Conservation (phyloP, 2,113 vertebrate genomes). For the Pseudolaguvia tuberculata region DNA sequence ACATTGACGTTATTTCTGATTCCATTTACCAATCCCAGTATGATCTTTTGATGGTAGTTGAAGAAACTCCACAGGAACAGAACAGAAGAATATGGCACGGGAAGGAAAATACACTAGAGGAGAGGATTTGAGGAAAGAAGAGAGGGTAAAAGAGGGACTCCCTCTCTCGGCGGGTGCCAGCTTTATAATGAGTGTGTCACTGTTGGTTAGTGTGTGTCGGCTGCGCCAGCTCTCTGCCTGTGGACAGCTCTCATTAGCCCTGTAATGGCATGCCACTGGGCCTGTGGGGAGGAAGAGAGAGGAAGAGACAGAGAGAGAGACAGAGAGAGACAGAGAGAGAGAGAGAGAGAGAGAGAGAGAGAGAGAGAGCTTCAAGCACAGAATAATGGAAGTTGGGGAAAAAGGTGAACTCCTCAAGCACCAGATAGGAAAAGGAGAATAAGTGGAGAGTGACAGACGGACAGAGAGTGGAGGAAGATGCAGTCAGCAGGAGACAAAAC, state of each 20-base stretch:
- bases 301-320: slow-evolving; percentile 40
- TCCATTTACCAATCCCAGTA: slow-evolving; percentile 16
- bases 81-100: slow-evolving; percentile 24
- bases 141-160: slow-evolving; percentile 38
- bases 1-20: slow-evolving; percentile 4
- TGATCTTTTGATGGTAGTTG: slow-evolving; percentile 14
- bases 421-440: not conserved
- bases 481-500: slow-evolving; percentile 22
- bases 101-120: slow-evolving; percentile 29
- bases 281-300: slow-evolving; percentile 43
- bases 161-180: slow-evolving; percentile 60
- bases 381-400: slow-evolving; percentile 25
- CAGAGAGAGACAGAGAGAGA: slow-evolving; percentile 28
- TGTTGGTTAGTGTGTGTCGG: slow-evolving; percentile 67
- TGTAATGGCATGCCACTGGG: slow-evolving; percentile 73
- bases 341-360: slow-evolving; percentile 14
- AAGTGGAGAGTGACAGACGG: slow-evolving; percentile 17
- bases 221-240: slow-evolving; percentile 60
- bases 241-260: slow-evolving; percentile 77
- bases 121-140: slow-evolving; percentile 24
- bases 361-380: not conserved
- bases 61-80: slow-evolving; percentile 10
- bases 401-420: slow-evolving; percentile 15
- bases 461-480: slow-evolving; percentile 7
- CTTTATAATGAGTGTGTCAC: slow-evolving; percentile 77